A percentile compares a stretch with the other conserved stretches of the same genome.
These are phyloP conservation scores for Pituophis catenifer DNA, from an alignment of 2,113 vertebrate genomes.

Conservation along the genomic window DNA sequence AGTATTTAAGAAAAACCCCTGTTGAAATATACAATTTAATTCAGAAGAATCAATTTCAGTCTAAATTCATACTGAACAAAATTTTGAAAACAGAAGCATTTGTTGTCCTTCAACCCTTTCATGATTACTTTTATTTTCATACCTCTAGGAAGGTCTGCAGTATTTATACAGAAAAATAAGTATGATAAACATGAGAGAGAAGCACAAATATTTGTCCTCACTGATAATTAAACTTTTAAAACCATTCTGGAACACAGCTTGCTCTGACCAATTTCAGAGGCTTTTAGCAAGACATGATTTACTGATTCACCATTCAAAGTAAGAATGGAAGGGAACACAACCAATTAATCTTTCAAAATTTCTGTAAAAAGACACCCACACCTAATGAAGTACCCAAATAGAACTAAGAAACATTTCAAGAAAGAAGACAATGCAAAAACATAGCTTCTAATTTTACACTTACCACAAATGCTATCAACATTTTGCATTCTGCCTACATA, in stretches of 20 bases:
- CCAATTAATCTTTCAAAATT: constrained; percentile 12
- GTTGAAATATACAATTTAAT: background rate
- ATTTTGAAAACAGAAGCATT: constrained; percentile 5
- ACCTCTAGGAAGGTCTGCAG: background rate
- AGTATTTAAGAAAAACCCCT: constrained; percentile 6
- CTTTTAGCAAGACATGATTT: constrained; percentile 12
- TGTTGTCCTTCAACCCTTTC: background rate
- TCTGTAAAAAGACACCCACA: constrained; percentile 3
- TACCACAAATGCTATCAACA: constrained; percentile 6
- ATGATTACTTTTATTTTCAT: background rate
- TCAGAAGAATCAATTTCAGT: background rate
- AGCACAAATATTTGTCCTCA: background rate
- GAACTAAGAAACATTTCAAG: background rate
- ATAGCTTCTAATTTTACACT: constrained; percentile 16
- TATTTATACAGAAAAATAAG: background rate
- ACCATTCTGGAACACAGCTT: background rate
- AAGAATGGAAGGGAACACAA: background rate
- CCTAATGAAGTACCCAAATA: constrained; percentile 13
- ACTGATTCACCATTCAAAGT: background rate
- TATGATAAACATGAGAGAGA: background rate
- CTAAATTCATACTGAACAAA: background rate
- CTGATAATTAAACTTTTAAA: background rate
- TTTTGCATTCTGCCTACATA: constrained; percentile 4
- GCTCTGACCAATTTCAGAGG: accelerated
- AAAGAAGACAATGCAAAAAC: constrained; percentile 23